These are phyloP conservation scores for Serilophus lunatus DNA, from an alignment of 2,113 vertebrate species.

Conservation along the genomic window DNA sequence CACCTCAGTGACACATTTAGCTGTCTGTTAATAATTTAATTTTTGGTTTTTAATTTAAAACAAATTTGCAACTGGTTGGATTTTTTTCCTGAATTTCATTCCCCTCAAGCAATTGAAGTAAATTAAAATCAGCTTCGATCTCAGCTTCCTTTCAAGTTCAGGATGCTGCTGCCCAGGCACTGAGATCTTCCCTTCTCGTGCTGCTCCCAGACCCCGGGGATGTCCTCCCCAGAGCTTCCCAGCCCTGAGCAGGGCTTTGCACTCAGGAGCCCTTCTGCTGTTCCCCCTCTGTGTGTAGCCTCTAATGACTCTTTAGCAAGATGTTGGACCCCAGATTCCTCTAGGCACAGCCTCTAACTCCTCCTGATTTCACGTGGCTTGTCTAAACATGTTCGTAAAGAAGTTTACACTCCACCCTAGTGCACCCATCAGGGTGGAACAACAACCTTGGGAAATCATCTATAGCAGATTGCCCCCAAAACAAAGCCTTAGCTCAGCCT, in stretches of 20 bases:
- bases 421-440: not conserved
- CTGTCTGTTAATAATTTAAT: not conserved
- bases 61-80: not conserved
- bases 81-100: not conserved
- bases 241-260: not conserved
- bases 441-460: not conserved
- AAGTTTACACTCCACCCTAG: not conserved
- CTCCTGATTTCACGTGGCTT: rapidly evolving
- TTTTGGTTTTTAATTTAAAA: not conserved
- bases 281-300: not conserved
- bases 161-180: not conserved
- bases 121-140: not conserved
- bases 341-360: not conserved
- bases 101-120: not conserved
- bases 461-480: not conserved
- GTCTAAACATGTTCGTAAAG: not conserved
- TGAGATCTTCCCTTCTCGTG: not conserved
- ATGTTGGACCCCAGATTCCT: not conserved
- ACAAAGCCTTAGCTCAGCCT: not conserved
- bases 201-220: too few species aligned
- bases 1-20: not conserved
- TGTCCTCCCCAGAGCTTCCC: not conserved
- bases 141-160: not conserved
- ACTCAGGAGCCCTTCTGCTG: not conserved
- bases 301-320: not conserved